A percentile compares a stretch with the other conserved stretches of the same genome.
These are phyloP conservation scores for Kobus ellipsiprymnus DNA, from an alignment of 2,113 vertebrate species.

Conservation along the genomic window DNA sequence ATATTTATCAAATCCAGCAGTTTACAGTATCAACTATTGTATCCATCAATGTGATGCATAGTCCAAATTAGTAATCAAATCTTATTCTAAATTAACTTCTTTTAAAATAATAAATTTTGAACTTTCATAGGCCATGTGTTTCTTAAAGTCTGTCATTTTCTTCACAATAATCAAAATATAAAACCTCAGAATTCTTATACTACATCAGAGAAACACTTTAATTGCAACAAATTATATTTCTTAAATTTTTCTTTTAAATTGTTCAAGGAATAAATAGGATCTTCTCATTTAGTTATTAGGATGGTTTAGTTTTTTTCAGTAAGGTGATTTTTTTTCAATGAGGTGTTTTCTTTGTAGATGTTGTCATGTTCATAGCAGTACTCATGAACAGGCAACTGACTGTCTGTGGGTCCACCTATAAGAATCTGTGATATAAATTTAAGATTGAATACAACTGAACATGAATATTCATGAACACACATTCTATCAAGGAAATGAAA, in stretches of 20 bases:
- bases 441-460: constrained; percentile 9
- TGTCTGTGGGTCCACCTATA: constrained; percentile 74
- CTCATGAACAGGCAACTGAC: constrained; percentile 76
- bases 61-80: constrained; percentile 48
- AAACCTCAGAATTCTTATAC: background rate
- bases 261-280: constrained; percentile 41
- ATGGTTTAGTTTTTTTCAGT: constrained; percentile 8
- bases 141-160: constrained; percentile 56
- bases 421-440: constrained; percentile 76
- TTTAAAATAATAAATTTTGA: constrained; percentile 59
- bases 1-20: constrained; percentile 51
- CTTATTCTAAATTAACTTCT: constrained; percentile 39
- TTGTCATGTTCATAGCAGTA: background rate
- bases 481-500: constrained; percentile 9
- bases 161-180: constrained; percentile 39
- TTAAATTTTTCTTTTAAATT: constrained; percentile 37
- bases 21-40: constrained; percentile 49
- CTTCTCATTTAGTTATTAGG: constrained; percentile 40
- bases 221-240: constrained; percentile 39
- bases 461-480: background rate
- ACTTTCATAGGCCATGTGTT: constrained; percentile 44
- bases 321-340: background rate
- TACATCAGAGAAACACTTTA: constrained; percentile 15
- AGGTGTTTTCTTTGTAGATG: constrained; percentile 18
- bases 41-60: constrained; percentile 79